Base-by-base conservation (phyloP, 1,140 invertebrate species). In the Drosophila malerkotliana region DNA sequence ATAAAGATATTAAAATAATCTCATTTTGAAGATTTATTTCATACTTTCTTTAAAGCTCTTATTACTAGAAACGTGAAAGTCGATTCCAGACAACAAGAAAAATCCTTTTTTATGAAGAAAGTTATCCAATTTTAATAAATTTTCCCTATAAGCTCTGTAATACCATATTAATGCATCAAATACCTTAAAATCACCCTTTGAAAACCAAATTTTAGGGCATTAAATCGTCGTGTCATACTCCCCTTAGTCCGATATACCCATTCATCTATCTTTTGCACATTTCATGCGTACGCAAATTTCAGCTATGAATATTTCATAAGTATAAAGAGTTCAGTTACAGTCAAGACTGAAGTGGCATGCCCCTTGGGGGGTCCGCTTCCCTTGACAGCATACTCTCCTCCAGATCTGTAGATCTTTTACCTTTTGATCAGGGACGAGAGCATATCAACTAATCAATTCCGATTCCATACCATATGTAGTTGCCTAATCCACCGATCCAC, bases 241-340 rank as follows among this genome's bases (percentile, higher is more conserved):
- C 12, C 1, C 10, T 5, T n/a, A 12, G 8, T 7, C 9, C 14
- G 15, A 7, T 14, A 3, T 15, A 28, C 28, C 44, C 5, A 24
- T 37, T 26, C 24, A 12, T 56, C 26, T 47, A 47, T 55, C 2
- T 47, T 59, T 41, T 58, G 26, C 41, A 44, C 41, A 69, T 69
- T 47, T 54, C 44, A 18, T 14, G 44, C 21, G 39, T 51, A 72
- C 37, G 57, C 48, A 72, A 76, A 63, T 76, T 37, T 15, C 0
- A 14, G 26, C 57, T 48, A 61, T 80, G 72, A 72, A 80, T 81
- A 77, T 80, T 80, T 76, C 44, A 80, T 66, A 71, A 64, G 34
- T 62, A 21, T 12, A 64, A 45, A 53, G 26, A 78, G 41, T 48
- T 72, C 52, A 54, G 39, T 12, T 54, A 37, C 8, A 52, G 26